Evolutionary conservation across 2,797 vertebrate genomes (phyloP).

Genomic region (Nothura maculosa): DNA sequence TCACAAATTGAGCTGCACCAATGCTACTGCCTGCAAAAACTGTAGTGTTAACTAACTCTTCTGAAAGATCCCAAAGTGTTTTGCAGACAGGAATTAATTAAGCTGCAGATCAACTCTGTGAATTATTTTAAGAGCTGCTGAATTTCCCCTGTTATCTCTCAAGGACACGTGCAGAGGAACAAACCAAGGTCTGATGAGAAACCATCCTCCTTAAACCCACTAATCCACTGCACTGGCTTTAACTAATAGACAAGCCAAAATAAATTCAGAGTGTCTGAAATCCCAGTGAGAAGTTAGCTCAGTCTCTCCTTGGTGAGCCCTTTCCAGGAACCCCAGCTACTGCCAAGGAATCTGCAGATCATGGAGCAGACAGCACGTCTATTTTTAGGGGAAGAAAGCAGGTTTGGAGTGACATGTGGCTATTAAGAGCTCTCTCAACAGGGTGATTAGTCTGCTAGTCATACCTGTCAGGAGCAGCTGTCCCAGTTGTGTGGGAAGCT

Average conservation of each 20-base stretch:
- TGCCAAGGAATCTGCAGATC: not conserved
- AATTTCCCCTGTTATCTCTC: not conserved
- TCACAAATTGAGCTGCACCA: not conserved
- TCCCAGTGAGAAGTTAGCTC: not conserved
- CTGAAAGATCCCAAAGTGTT: slow-evolving; percentile 25
- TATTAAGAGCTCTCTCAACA: not conserved
- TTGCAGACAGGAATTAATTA: slow-evolving; percentile 37
- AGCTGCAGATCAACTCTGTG: not conserved
- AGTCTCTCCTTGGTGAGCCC: not conserved
- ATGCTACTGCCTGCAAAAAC: slow-evolving; percentile 1
- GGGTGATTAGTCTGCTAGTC: not conserved
- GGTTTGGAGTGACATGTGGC: not conserved
- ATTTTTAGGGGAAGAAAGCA: not conserved
- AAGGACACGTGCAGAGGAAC: not conserved
- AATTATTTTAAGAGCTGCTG: slow-evolving; percentile 41
- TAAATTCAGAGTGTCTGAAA: not conserved
- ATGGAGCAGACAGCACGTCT: not conserved
- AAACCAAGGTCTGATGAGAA: not conserved
- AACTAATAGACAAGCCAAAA: not conserved
- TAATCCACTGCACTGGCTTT: not conserved
- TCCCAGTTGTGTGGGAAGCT: not conserved
- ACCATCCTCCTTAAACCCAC: not conserved
- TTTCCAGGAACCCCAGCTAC: not conserved
- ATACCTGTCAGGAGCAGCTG: not conserved
- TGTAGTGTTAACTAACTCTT: slow-evolving; percentile 11